A percentile compares a stretch with the other conserved stretches of the same genome.
Evolutionary conservation across 1,140 invertebrate genomes (phyloP).

Genomic region (Drosophila ananassae): DNA sequence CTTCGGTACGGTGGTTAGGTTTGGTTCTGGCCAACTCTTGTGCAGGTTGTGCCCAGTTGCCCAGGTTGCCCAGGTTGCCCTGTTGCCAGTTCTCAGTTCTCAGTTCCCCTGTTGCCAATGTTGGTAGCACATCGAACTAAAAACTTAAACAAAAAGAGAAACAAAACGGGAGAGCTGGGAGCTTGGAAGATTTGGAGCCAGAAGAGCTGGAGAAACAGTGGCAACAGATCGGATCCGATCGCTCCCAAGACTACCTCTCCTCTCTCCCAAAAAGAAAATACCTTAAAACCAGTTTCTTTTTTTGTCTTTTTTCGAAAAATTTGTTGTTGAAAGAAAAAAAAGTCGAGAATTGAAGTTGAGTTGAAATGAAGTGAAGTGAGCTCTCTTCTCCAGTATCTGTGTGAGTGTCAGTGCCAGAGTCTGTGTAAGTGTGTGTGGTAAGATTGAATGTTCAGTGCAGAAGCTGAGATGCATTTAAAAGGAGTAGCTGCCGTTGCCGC

Average conservation of each 20-base stretch:
- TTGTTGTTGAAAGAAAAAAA: slow-evolving; percentile 70
- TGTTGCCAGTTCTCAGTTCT: slow-evolving; percentile 39
- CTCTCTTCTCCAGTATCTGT: slow-evolving; percentile 42
- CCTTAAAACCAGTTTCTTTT: slow-evolving; percentile 82
- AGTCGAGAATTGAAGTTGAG: slow-evolving; percentile 74
- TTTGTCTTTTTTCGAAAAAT: slow-evolving; percentile 62
- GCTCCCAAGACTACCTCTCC: slow-evolving; percentile 10
- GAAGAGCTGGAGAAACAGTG: slow-evolving; percentile 49
- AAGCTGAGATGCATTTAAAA: slow-evolving; percentile 78
- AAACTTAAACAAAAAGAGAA: slow-evolving; percentile 19
- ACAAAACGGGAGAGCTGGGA: slow-evolving; percentile 36
- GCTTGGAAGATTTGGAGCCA: slow-evolving; percentile 24
- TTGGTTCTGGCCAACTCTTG: slow-evolving; percentile 30
- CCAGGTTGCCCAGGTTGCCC: neutral
- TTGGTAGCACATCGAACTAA: slow-evolving; percentile 48
- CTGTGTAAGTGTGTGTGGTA: slow-evolving; percentile 44
- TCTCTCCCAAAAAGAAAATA: slow-evolving; percentile 73
- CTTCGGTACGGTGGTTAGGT: slow-evolving; percentile 5
- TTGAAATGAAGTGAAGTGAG: slow-evolving; percentile 60
- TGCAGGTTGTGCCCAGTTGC: slow-evolving; percentile 44
- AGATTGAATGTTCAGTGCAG: slow-evolving; percentile 75
- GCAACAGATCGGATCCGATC: slow-evolving; percentile 49
- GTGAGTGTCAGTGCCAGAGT: slow-evolving; percentile 6
- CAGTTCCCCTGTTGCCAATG: slow-evolving; percentile 61
- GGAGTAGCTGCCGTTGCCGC: slow-evolving; percentile 63